These are phyloP conservation scores for Otolemur crassicaudatus DNA, from an alignment of 2,797 vertebrate genomes.

Conservation along the genomic window DNA sequence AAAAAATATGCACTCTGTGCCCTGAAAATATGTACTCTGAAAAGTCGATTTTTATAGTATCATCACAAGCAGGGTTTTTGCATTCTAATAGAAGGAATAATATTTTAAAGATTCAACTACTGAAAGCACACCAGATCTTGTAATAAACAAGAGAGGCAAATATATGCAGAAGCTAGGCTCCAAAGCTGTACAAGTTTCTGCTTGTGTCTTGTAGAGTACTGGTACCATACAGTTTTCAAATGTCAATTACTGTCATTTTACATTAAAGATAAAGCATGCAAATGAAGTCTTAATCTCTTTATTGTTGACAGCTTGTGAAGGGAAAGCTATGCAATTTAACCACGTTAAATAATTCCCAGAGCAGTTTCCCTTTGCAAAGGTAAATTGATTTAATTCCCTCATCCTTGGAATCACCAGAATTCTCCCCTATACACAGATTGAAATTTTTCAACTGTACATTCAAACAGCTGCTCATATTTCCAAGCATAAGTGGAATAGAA, in stretches of 20 bases:
- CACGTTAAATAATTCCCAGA: slow-evolving; percentile 79
- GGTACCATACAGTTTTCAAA: slow-evolving; percentile 79
- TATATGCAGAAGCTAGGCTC: background rate
- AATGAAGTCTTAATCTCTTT: slow-evolving; percentile 86
- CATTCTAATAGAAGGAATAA: background rate
- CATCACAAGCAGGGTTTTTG: background rate
- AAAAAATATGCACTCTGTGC: slow-evolving; percentile 19
- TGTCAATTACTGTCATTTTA: slow-evolving; percentile 85
- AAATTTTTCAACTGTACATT: slow-evolving; percentile 60
- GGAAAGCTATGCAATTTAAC: slow-evolving; percentile 82
- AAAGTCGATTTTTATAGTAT: slow-evolving; percentile 52
- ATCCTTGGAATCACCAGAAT: slow-evolving; percentile 70
- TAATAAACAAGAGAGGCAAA: slow-evolving; percentile 21
- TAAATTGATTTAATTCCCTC: slow-evolving; percentile 83
- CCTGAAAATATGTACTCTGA: background rate
- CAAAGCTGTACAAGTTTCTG: slow-evolving; percentile 19
- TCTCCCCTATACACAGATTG: background rate
- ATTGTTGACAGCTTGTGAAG: slow-evolving; percentile 81
- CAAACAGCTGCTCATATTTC: slow-evolving; percentile 70
- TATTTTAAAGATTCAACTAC: slow-evolving; percentile 45
- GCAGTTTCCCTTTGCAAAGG: slow-evolving; percentile 78
- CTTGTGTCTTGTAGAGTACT: slow-evolving; percentile 48
- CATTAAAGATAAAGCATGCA: slow-evolving; percentile 84
- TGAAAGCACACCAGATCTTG: background rate
- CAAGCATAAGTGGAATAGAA: slow-evolving; percentile 53